Base-by-base conservation (phyloP, 2,113 vertebrate genomes). In the Hoplias malabaricus region DNA sequence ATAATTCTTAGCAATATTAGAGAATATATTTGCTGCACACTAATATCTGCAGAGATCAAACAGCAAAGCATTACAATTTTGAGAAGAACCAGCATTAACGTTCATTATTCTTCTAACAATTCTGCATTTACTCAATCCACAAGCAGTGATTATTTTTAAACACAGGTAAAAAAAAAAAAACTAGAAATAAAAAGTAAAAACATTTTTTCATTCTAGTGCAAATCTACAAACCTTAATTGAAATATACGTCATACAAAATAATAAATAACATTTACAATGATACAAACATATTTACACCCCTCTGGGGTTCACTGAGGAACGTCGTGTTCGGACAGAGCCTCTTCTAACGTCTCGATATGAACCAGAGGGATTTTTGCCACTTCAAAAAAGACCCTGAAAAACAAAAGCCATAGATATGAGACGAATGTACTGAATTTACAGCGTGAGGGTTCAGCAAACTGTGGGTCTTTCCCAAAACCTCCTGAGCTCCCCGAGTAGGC, bases 371-470 rank as follows among this genome's bases (percentile, higher is more conserved):
- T 71, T 31, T 63, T 71, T 6, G 68, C 68, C 12, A 78, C 76
- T 53, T 78, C 76, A 33, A 63, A 78, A 69, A 78, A 78, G 34
- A 78, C 76, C 62, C 76, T 75, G 43, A 2, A 14, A 72, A 57
- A 42, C 13, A 27, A 63, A 11, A 31, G 13, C 42, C 10, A 69
- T 36, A 31, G 11, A 3, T 7, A 25, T 9, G 33, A 38, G 29
- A 25, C 1, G n/a, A 0, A 27, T 0, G 0, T 14, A 21, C 16
- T 40, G 12, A 1, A 27, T 2, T 16, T 10, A n/a, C 34, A 57
- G 8, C 2, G 2, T 29, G 0, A 1, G 12, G 23, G 5, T 33
- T 34, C 21, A n/a, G 16, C 19, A n/a, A n/a, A n/a, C n/a, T n/a
- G n/a, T n/a, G n/a, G n/a, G n/a, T n/a, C n/a, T n/a, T n/a, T n/a